Conservation (phyloP, 2,113 vertebrate genomes). For the Heloderma charlesbogerti region DNA sequence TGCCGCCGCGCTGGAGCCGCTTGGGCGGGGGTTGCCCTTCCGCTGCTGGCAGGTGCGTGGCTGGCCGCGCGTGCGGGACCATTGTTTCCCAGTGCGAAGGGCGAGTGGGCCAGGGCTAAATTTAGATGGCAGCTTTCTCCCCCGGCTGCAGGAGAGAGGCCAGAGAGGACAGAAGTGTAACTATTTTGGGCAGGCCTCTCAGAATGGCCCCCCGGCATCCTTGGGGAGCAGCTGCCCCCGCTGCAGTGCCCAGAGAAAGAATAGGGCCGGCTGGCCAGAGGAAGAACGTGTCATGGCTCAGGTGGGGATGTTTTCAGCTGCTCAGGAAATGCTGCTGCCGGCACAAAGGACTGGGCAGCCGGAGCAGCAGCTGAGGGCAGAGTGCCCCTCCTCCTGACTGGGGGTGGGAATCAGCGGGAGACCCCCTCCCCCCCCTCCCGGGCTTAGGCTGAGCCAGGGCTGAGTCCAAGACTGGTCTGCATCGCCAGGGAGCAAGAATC, state of each 20-base stretch:
- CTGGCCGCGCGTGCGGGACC: constrained; percentile 67
- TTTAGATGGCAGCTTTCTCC: constrained; percentile 79
- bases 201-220: constrained; percentile 72
- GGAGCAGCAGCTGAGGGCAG: not conserved
- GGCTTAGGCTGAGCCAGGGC: not conserved
- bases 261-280: constrained; percentile 78
- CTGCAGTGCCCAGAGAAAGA: constrained; percentile 75
- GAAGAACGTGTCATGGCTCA: constrained; percentile 85
- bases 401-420: no score
- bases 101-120: constrained; percentile 77
- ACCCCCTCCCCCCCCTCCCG: not conserved
- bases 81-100: constrained; percentile 79
- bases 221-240: constrained; percentile 77
- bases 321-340: constrained; percentile 81
- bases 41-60: constrained; percentile 80
- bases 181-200: constrained; percentile 82
- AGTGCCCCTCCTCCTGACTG: no score
- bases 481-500: not conserved
- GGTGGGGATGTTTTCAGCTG: constrained; percentile 83
- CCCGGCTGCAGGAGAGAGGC: constrained; percentile 77
- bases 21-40: constrained; percentile 78
- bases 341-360: constrained; percentile 63
- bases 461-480: not conserved
- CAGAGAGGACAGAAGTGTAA: constrained; percentile 75
- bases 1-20: constrained; percentile 77